Evolutionary conservation across 2,113 vertebrate species (phyloP), one percentile per base, ranked within the genome.

Genomic region (Dascyllus trimaculatus): DNA sequence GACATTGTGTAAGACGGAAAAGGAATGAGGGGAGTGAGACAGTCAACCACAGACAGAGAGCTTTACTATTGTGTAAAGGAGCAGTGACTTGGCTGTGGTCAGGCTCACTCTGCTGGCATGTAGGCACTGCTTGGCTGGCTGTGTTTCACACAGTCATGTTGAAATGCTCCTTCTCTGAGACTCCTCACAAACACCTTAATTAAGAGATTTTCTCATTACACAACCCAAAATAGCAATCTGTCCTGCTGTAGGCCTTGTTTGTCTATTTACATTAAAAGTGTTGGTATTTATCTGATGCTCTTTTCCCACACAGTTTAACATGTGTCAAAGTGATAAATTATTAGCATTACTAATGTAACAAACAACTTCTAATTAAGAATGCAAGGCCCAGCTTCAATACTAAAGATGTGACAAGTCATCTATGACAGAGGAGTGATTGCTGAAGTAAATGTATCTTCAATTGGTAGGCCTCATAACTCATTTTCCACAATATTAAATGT

Each of bases 11-110:
- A 83, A 90, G 75, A 65, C 15, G 22, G 56, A 59, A 73, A 73
- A 64, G 54, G 82, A 87, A 72, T 73, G 81, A 82, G 60, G 9
- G 1, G 51, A 82, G 79, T 54, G 65, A 90, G 83, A 84, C 84
- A 38, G 53, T 48, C 54, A 10, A 80, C 85, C 85, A 76, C 89
- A 87, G 76, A 83, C 73, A 6, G 64, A 51, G 45, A 66, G 77
- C 81, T 83, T 77, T 78, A 62, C 46, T 84, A 59, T 90, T 90
- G 92, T 90, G 89, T 79, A 89, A 91, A 82, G 73, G 80, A 17
- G 84, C 84, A 68, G 76, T 53, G 76, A 79, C 78, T 82, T 51
- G 84, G 71, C 81, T 89, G 89, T 72, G 85, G 90, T 90, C 59
- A 52, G 71, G 54, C 70, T 81, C 48, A 85, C 83, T 86, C 59